A percentile compares a stretch with the other conserved stretches of the same genome.
Evolutionary conservation across 2,113 vertebrate species (phyloP).

Genomic region (Tinamus guttatus): DNA sequence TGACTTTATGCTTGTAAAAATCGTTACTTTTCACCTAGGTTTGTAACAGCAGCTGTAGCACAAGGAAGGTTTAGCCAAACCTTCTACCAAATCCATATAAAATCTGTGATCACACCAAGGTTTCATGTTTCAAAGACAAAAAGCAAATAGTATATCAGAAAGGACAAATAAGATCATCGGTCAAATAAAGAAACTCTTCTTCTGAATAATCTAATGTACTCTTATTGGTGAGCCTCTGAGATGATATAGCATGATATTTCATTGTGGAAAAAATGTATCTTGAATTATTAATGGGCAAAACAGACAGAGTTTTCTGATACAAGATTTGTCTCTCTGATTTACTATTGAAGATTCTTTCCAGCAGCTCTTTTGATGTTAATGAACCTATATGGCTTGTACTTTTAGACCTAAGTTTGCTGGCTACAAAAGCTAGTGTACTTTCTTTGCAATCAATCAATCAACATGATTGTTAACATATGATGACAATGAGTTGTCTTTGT

Average conservation of each 20-base stretch:
- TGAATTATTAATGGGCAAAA: not conserved
- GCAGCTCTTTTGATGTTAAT: not conserved
- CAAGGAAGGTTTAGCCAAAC: not conserved
- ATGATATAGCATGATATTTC: not conserved
- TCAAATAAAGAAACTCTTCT: not conserved
- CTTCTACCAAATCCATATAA: not conserved
- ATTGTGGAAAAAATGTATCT: not conserved
- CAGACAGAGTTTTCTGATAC: not conserved
- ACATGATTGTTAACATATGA: not conserved
- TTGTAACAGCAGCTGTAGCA: not conserved
- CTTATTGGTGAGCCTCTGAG: not conserved
- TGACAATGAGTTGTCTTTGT: not conserved
- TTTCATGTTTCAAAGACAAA: not conserved
- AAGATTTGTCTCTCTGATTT: not conserved
- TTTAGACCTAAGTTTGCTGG: not conserved
- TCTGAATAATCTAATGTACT: not conserved
- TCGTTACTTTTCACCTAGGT: not conserved
- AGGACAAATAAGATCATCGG: not conserved
- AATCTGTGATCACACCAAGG: not conserved
- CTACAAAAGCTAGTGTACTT: not conserved
- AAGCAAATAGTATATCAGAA: not conserved
- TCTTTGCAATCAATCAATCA: not conserved
- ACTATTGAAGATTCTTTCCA: not conserved
- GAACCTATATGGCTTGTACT: not conserved
- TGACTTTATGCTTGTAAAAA: not conserved